phyloP scores from a whole-genome alignment of 37 sponge, comb jelly and placozoan genomes.

The Eunapius fragilis region DNA sequence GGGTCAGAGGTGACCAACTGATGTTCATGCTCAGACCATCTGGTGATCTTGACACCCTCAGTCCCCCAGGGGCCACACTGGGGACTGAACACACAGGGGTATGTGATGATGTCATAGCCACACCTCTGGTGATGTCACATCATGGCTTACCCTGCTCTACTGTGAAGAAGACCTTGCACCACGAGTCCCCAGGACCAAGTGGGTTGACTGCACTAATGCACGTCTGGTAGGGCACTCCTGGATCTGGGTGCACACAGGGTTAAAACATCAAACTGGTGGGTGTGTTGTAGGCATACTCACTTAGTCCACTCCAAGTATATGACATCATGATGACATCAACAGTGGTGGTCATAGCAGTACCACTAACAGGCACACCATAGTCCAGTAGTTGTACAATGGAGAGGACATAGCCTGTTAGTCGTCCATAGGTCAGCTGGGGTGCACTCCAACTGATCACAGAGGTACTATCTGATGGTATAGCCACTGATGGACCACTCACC shows the following conservation, averaged over 20 bases:
- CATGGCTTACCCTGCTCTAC: background rate
- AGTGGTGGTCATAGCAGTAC: background rate
- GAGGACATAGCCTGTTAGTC: background rate
- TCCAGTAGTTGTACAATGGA: background rate
- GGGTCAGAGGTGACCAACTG: constrained; percentile 28
- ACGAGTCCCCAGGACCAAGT: background rate
- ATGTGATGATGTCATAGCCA: background rate
- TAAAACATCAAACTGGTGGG: background rate
- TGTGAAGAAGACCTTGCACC: background rate
- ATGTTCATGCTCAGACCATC: constrained; percentile 23
- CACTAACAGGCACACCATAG: background rate
- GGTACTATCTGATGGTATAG: background rate
- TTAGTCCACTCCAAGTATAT: background rate
- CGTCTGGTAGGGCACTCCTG: background rate
- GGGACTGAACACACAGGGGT: constrained; percentile 3
- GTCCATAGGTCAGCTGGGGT: background rate
- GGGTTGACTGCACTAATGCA: background rate
- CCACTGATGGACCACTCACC: background rate
- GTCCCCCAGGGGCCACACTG: constrained; percentile 6
- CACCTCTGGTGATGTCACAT: background rate
- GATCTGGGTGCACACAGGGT: background rate
- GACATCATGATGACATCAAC: background rate
- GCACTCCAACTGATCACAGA: background rate
- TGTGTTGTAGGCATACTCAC: background rate
- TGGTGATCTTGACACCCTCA: background rate